Evolutionary conservation across 2,113 vertebrate genomes (phyloP), one percentile per base, ranked within the genome.

Genomic region (Megaceryle maxima): DNA sequence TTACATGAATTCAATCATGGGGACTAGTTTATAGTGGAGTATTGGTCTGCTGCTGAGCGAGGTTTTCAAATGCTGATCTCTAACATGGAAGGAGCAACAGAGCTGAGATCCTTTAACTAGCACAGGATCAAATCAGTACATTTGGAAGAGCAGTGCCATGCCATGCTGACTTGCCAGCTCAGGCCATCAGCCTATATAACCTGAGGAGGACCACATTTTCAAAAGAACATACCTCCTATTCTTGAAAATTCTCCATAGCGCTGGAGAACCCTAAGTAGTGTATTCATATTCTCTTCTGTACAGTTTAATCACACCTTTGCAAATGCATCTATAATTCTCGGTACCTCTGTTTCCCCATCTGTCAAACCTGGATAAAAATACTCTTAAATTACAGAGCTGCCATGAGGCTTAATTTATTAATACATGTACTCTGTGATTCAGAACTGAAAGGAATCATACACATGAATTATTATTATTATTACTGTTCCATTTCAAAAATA

Each of bases 371-470:
- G 57, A 91, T 91, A 89, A 82, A 96, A 96, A 85, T 75, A 69
- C 73, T 79, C 24, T 68, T 79, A 93, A 96, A 96, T 95, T 91
- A 95, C 25, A 79, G 77, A 88, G 60, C 22, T 87, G 28, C 66
- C 35, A 39, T 46, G 62, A 87, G 66, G 33, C 21, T 93, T 94
- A 88, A 95, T 95, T 92, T 93, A 89, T 87, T 95, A 95, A 92
- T 89, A 73, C 73, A 28, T 29, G 28, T 78, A 72, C 72, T 84
- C 57, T 67, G 74, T 73, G 53, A 69, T 88, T 92, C 44, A 56
- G 62, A 94, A 90, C 56, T 90, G 88, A 94, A 97, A 84, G 35
- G 60, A 93, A 91, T 74, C 51, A 59, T 28, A 59, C 10, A 51
- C 16, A 37, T 50, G 75, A 90, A 81, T 90, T 94, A 80, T 90